Percentiles rank a stretch among this genome's conserved stretches.
These are phyloP conservation scores for Chloroceryle aenea DNA, from an alignment of 2,113 vertebrate species.

Conservation along the genomic window DNA sequence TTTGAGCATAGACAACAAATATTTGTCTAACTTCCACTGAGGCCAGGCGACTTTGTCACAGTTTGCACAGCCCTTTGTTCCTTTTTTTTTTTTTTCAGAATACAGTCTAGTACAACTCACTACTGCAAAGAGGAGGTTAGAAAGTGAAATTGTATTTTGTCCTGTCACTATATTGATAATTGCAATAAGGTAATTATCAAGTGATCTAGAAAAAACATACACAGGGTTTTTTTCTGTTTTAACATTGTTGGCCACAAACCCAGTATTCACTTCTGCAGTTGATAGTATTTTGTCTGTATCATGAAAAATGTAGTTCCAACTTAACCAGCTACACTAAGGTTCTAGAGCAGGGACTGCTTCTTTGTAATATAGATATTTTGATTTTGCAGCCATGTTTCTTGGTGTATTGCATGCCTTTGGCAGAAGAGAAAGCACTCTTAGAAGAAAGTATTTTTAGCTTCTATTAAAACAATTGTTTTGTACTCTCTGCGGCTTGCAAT, in stretches of 20 bases:
- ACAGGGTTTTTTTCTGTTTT: background rate
- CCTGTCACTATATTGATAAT: background rate
- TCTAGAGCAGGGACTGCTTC: background rate
- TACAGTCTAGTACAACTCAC: background rate
- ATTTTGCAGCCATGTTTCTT: background rate
- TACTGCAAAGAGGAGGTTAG: background rate
- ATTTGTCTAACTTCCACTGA: background rate
- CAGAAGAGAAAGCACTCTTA: background rate
- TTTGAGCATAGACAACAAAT: background rate
- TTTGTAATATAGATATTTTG: background rate
- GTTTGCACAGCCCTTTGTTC: background rate
- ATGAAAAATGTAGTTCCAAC: background rate
- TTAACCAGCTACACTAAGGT: background rate
- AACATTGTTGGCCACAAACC: background rate
- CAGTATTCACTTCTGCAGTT: background rate
- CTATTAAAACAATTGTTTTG: background rate
- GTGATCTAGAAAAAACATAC: background rate
- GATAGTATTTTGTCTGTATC: background rate
- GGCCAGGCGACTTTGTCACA: background rate
- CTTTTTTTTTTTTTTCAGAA: background rate
- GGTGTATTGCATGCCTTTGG: background rate
- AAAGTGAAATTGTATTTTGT: background rate
- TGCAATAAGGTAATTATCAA: background rate
- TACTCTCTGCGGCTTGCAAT: background rate
- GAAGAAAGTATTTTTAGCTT: constrained; percentile 21